A percentile compares a stretch with the other conserved stretches of the same genome.
Conservation (phyloP, 2,113 vertebrate genomes). For the Grammomys dolichurus region DNA sequence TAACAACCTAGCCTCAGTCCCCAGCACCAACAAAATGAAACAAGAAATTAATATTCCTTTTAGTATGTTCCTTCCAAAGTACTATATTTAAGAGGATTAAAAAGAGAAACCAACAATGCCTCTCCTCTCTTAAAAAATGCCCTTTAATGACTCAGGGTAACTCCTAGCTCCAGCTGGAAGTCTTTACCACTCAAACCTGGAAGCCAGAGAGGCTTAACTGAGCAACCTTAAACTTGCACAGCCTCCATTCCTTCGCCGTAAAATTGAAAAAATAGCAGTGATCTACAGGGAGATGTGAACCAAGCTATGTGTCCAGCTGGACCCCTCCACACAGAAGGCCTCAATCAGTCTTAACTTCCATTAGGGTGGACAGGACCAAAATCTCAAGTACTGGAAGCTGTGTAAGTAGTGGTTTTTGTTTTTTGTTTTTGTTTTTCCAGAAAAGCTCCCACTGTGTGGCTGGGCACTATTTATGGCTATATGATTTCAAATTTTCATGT, state of each 20-base stretch:
- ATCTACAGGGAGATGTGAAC: neutral
- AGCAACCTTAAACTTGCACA: neutral
- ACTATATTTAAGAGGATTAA: neutral
- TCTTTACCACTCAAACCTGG: neutral
- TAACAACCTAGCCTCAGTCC: neutral
- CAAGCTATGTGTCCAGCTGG: neutral
- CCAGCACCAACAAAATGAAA: neutral
- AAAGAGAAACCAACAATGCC: neutral
- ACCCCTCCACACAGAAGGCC: no score
- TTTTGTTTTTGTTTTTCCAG: constrained; percentile 50
- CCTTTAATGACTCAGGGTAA: neutral
- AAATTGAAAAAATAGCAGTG: neutral
- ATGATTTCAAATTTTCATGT: constrained; percentile 27
- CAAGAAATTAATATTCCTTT: neutral
- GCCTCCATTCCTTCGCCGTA: neutral
- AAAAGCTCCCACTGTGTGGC: constrained; percentile 41
- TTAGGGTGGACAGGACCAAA: neutral
- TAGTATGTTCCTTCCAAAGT: neutral
- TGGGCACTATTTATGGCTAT: constrained; percentile 8
- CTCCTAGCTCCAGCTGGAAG: neutral
- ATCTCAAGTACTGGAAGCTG: neutral
- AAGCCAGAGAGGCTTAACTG: neutral
- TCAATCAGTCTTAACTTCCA: neutral
- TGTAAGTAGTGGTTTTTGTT: neutral
- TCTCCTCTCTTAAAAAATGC: neutral